Base-by-base conservation (phyloP, 2,888 invertebrate genomes). In the Steromphala cineraria region DNA sequence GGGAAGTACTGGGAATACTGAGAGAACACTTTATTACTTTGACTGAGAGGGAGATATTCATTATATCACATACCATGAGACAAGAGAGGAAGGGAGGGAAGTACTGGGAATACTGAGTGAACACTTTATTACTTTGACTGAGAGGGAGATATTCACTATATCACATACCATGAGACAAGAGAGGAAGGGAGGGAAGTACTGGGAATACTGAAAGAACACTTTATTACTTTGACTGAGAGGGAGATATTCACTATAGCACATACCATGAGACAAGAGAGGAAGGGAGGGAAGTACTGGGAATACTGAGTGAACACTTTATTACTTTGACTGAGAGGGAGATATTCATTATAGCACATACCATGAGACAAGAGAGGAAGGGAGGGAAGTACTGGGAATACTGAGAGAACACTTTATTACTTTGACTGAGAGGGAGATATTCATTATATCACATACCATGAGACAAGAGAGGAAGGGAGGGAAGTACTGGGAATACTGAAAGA, bases 231-330 rank as follows among this genome's bases (percentile, higher is more conserved):
- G 36, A 36, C 4, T 3, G 8, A 36, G 36, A 8, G 36, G 8
- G 36, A 8, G 36, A 67, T 10, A 67, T 17, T 15, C 36, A 67
- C 24, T 36, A 46, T 46, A 36, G 3, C 36, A 36, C 36, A 8
- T 36, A 92, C 92, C 90, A 92, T 82, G 19, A 92, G 80, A 84
- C 90, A 91, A 36, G 87, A 89, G 75, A 92, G 89, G 84, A 92
- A 92, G 5, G 92, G 91, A 10, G 92, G 89, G 82, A 85, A 90
- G 82, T 91, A 92, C 78, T 89, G 88, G 3, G 88, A 87, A 36
- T 92, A 3, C 3, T 8, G 36, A n/a, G n/a, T n/a, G 3, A 36
- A 3, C 36, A 36, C 8, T 3, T 5, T 3, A 36, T 8, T 5
- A 36, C 4, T 5, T 3, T 5, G 36, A 8, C 3, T 5, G 36